phyloP scores from a whole-genome alignment of 2,797 vertebrate species.

The Sylvilagus floridanus region DNA sequence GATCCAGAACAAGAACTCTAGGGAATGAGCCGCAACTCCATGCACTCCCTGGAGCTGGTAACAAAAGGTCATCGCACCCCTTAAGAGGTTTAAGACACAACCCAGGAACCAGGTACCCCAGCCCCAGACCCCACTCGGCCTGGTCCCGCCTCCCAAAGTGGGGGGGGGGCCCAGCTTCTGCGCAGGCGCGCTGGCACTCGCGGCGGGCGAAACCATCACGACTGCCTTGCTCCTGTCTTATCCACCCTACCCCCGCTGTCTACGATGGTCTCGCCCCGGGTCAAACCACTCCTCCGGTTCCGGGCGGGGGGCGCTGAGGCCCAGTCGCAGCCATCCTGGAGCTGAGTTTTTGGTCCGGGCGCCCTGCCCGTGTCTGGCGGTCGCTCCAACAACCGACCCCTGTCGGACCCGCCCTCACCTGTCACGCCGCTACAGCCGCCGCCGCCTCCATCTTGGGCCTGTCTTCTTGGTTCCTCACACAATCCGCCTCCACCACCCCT shows the following conservation, averaged over 20 bases:
- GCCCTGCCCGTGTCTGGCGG: not conserved
- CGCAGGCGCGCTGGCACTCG: constrained; percentile 64
- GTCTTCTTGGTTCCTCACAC: constrained; percentile 77
- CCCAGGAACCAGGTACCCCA: not conserved
- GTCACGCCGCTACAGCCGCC: constrained; percentile 77
- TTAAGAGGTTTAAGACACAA: not conserved
- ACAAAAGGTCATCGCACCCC: not conserved
- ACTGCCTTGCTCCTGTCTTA: constrained; percentile 7
- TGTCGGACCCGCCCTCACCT: constrained; percentile 78
- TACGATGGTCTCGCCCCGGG: constrained; percentile 76
- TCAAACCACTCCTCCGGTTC: constrained; percentile 77
- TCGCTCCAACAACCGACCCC: constrained; percentile 64
- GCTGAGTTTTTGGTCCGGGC: constrained; percentile 45
- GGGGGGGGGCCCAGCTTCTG: not conserved
- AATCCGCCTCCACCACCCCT: constrained; percentile 60
- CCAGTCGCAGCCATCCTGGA: constrained; percentile 55
- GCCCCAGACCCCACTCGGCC: not conserved
- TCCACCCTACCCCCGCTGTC: constrained; percentile 40
- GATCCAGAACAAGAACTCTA: not conserved
- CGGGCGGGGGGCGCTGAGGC: not conserved
- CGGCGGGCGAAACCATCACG: constrained; percentile 72
- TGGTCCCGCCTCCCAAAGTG: constrained; percentile 3
- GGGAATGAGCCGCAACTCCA: not conserved
- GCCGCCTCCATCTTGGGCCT: constrained; percentile 82
- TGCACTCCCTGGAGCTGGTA: not conserved